phyloP scores from a whole-genome alignment of 1,140 invertebrate genomes.

The Trichoplusia ni region DNA sequence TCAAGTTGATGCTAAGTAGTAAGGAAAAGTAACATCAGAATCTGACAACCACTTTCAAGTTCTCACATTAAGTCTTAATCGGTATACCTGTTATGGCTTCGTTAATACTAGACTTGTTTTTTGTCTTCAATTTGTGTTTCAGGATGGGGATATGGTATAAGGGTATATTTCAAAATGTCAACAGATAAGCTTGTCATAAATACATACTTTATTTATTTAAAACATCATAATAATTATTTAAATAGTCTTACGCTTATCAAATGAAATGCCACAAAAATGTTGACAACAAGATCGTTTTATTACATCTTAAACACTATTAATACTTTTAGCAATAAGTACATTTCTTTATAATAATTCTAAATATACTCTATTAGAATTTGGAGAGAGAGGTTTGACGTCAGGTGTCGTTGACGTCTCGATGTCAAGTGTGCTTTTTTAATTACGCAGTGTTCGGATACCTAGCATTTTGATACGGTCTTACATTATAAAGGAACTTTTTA shows the following conservation, averaged over 20 bases:
- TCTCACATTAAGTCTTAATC: too few species aligned
- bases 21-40: too few species aligned
- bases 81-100: too few species aligned
- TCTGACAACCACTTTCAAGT: too few species aligned
- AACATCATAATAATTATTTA: conserved; percentile 68
- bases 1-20: too few species aligned
- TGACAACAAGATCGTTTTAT: conserved; percentile 70
- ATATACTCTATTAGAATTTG: conserved; percentile 49
- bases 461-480: conserved; percentile 23
- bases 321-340: conserved; percentile 73
- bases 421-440: conserved; percentile 30
- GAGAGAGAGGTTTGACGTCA: conserved; percentile 53
- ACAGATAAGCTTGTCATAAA: conserved; percentile 74
- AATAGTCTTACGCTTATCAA: conserved; percentile 65
- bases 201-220: conserved; percentile 76
- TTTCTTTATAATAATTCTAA: conserved; percentile 46
- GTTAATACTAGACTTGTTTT: neutral
- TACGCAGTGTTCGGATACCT: conserved; percentile 46
- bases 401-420: conserved; percentile 31
- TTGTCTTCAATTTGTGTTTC: neutral
- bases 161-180: conserved; percentile 43
- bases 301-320: conserved; percentile 65
- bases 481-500: conserved; percentile 57
- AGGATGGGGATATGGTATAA: neutral
- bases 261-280: conserved; percentile 68